phyloP scores from a whole-genome alignment of 2,797 vertebrate species.

The Merluccius polli region DNA sequence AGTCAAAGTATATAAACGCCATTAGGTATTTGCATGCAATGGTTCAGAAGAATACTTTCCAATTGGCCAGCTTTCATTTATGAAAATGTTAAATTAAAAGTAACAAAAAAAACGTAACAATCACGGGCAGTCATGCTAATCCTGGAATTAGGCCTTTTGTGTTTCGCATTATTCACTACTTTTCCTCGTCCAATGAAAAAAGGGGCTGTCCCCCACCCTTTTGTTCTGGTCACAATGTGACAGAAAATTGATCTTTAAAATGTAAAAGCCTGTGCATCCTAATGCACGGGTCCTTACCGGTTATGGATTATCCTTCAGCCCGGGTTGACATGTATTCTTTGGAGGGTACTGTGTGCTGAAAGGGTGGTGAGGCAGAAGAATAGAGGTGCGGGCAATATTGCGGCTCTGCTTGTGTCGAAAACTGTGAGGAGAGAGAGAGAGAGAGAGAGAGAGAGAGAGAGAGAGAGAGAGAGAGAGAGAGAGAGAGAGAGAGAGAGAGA shows the following conservation, averaged over 20 bases:
- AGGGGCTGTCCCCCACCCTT: background rate
- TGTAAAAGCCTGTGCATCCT: slow-evolving; percentile 31
- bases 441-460: background rate
- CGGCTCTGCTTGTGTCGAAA: too few species aligned
- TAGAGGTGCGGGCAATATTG: background rate
- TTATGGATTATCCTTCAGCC: slow-evolving; percentile 58
- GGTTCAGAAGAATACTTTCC: background rate
- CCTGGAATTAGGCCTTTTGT: background rate
- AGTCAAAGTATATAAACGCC: background rate
- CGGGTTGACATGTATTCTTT: slow-evolving; percentile 35
- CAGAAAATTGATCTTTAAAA: slow-evolving; percentile 40
- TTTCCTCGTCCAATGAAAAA: background rate
- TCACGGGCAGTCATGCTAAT: background rate
- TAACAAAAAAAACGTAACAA: background rate
- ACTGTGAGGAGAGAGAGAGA: background rate
- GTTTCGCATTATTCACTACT: background rate
- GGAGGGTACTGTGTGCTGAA: slow-evolving; percentile 36
- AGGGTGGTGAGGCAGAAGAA: slow-evolving; percentile 34
- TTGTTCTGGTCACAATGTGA: slow-evolving; percentile 30
- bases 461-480: background rate
- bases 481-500: background rate
- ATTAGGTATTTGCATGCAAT: background rate
- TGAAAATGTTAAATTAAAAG: background rate
- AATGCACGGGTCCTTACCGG: slow-evolving; percentile 39
- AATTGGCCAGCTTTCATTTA: background rate